A percentile compares a stretch with the other conserved stretches of the same genome.
phyloP scores from a whole-genome alignment of 2,113 vertebrate species.

The Lamprologus tigripictilis region DNA sequence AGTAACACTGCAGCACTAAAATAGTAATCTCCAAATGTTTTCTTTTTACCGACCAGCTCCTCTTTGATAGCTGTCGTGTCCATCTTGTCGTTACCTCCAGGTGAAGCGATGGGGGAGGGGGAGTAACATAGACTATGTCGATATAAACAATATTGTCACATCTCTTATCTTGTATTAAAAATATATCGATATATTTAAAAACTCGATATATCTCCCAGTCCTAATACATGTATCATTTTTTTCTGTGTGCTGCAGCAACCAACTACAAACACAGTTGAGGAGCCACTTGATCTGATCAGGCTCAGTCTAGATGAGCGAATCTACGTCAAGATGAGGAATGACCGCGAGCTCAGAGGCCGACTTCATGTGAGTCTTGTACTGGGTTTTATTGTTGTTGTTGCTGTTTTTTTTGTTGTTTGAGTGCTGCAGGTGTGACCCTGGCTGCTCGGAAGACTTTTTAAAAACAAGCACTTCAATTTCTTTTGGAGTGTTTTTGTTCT shows the following conservation, averaged over 20 bases:
- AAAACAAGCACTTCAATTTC: neutral
- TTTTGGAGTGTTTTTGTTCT: neutral
- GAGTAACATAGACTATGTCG: too few relatives aligned
- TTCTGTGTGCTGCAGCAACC: constrained; percentile 72
- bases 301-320: constrained; percentile 95
- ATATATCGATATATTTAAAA: neutral
- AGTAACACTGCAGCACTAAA: too few relatives aligned
- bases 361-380: constrained; percentile 78
- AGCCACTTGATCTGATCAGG: constrained; percentile 92
- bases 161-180: neutral
- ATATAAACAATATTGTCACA: too few relatives aligned
- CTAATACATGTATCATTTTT: neutral
- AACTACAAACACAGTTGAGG: constrained; percentile 92
- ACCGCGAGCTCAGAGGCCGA: constrained; percentile 90
- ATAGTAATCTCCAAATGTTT: too few relatives aligned
- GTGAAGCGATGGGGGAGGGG: too few relatives aligned
- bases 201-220: neutral
- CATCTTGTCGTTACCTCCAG: too few relatives aligned
- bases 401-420: neutral
- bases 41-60: too few relatives aligned
- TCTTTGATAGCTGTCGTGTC: too few relatives aligned
- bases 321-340: constrained; percentile 98
- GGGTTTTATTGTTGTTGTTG: neutral
- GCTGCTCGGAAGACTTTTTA: neutral
- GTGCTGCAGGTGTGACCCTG: neutral